A percentile compares a stretch with the other conserved stretches of the same genome.
Conservation (phyloP, 2,797 vertebrate genomes). For the Erethizon dorsatum region DNA sequence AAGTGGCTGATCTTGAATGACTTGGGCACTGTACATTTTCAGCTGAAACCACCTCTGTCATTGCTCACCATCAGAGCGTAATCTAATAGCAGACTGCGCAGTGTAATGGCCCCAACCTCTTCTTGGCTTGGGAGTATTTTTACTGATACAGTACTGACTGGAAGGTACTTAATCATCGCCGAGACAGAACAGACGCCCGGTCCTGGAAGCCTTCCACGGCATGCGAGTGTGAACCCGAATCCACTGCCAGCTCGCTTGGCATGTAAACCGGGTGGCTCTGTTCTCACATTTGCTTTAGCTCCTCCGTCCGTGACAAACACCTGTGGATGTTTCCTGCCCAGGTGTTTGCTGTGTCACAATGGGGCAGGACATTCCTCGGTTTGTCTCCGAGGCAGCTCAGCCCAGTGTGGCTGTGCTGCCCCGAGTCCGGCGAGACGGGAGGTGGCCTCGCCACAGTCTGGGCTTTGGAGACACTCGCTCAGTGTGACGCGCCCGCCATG, state of each 20-base stretch:
- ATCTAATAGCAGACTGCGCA: neutral
- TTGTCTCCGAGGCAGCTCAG: neutral
- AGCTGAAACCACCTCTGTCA: constrained; percentile 18
- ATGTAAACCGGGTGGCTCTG: neutral
- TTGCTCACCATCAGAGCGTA: constrained; percentile 14
- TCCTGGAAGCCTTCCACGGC: constrained; percentile 1
- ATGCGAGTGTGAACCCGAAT: neutral
- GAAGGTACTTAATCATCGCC: constrained; percentile 15
- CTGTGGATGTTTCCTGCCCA: constrained; percentile 63
- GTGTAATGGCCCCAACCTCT: neutral
- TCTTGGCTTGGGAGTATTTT: constrained; percentile 47
- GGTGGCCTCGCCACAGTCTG: neutral
- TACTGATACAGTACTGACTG: constrained; percentile 20
- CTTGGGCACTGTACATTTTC: neutral
- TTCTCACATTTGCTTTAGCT: neutral
- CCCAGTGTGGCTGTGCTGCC: too few relatives aligned
- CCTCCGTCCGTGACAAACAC: neutral
- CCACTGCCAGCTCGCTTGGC: constrained; percentile 26
- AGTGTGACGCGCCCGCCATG: neutral
- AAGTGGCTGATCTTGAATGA: constrained; percentile 12
- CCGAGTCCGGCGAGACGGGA: neutral
- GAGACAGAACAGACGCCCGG: neutral
- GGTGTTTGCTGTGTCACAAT: neutral
- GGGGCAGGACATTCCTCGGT: neutral
- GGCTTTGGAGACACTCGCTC: neutral